Base-by-base conservation (phyloP, 2,888 invertebrate species). In the Chloromyia formosa region DNA sequence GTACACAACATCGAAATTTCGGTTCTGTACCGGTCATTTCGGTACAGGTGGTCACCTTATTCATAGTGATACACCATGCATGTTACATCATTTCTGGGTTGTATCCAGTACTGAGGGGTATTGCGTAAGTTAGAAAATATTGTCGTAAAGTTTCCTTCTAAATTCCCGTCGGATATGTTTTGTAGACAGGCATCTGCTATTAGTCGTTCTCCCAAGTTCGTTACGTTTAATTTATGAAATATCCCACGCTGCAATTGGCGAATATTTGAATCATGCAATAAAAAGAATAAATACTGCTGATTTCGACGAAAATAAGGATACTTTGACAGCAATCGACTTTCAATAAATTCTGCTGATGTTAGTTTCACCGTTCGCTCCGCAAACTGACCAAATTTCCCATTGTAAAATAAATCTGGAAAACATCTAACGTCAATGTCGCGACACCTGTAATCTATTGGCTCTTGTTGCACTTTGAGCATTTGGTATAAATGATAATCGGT, bases 221-320 rank as follows among this genome's bases (percentile, higher is more conserved):
- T 75, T 2, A 77, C 60, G 76, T 80, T 80, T 66, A 81, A 73
- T 78, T 79, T 80, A 75, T 80, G 78, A 71, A 79, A 81, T 20
- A 81, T 80, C 16, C 80, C 80, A 22, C 79, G 75, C 64, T 76
- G 78, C 20, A 78, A 49, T 77, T 79, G 80, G 45, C 80, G 75
- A 10, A 79, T 77, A 68, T 80, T 80, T 27, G 73, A 74, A 64
- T 80, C 75, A 69, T 79, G 75, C 58, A 80, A 75, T 61, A 79
- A 77, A 16, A 73, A 75, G 80, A 76, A 81, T 81, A 3, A 80
- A 18, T 53, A 53, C 12, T 53, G 53, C n/a, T 49, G 75, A 75
- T 81, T 79, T 22, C 78, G 71, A 58, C 80, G 74, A 76, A 80
- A 82, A 66, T 76, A 69, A n/a, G 78, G 56, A 78, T 81, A 78